A percentile compares a stretch with the other conserved stretches of the same genome.
Conservation (phyloP, 1,140 invertebrate species). For the Plodia interpunctella region DNA sequence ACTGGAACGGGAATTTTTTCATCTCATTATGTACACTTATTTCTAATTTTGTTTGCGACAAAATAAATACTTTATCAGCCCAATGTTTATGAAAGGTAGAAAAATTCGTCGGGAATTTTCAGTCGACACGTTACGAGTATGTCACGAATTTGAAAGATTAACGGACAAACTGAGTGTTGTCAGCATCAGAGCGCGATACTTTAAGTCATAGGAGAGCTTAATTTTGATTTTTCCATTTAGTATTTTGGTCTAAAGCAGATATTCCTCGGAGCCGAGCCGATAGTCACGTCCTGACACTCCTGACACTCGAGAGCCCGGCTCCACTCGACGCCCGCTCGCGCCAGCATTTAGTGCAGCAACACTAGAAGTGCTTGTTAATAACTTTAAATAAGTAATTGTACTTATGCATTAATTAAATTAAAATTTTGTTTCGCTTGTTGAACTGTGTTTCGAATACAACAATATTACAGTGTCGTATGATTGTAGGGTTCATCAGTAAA, state of each 20-base stretch:
- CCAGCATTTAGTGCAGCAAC: slow-evolving; percentile 28
- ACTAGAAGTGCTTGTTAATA: not conserved
- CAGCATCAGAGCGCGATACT: not conserved
- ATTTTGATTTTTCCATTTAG: slow-evolving; percentile 11
- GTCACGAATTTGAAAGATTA: slow-evolving; percentile 6
- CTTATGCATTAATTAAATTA: not conserved
- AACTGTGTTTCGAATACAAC: not conserved
- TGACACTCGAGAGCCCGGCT: slow-evolving; percentile 34
- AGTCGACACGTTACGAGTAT: not conserved
- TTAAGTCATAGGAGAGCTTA: no score
- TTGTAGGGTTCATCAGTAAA: no score
- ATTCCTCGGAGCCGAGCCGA: slow-evolving; percentile 28
- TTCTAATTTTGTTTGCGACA: no score
- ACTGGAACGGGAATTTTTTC: no score
- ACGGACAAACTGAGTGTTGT: not conserved
- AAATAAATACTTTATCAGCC: no score
- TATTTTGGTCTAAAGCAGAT: slow-evolving; percentile 23
- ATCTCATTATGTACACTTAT: no score
- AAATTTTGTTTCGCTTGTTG: not conserved
- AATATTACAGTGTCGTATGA: not conserved
- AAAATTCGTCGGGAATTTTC: no score
- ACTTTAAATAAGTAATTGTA: not conserved
- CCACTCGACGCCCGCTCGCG: slow-evolving; percentile 39
- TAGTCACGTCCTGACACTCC: slow-evolving; percentile 60
- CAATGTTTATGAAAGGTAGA: not conserved